phyloP scores from a whole-genome alignment of 2,113 vertebrate genomes.

The Chinchilla lanigera region DNA sequence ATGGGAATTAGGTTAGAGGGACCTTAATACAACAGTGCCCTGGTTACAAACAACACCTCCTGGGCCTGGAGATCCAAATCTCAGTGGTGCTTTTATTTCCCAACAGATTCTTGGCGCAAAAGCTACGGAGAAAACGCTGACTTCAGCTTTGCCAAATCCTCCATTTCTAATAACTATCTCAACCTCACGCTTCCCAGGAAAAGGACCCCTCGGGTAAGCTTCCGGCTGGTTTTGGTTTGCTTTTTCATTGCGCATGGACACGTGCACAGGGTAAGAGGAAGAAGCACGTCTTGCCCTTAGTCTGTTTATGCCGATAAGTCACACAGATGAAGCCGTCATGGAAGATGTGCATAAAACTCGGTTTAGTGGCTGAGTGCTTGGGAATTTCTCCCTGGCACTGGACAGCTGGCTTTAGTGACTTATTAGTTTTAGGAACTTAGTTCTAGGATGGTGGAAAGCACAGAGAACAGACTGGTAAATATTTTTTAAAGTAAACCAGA shows the following conservation, averaged over 20 bases:
- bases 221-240: background rate
- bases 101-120: conserved; percentile 87
- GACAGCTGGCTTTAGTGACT: background rate
- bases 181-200: conserved; percentile 93
- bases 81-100: conserved; percentile 45
- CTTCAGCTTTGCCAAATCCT: conserved; percentile 86
- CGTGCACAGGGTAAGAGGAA: no score
- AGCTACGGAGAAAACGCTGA: conserved; percentile 90
- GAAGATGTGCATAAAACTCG: background rate
- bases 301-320: background rate
- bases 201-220: conserved; percentile 94
- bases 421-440: background rate
- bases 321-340: accelerated
- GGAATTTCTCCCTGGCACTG: background rate
- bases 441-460: background rate
- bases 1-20: background rate
- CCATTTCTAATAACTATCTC: conserved; percentile 90
- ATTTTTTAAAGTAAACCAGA: background rate
- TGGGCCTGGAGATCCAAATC: background rate
- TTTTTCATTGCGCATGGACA: background rate
- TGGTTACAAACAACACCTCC: background rate
- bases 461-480: background rate
- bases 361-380: background rate
- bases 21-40: background rate
- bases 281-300: background rate